These are phyloP conservation scores for Lepetodrilus schrolli DNA, from an alignment of 2,888 invertebrate species.

Conservation along the genomic window DNA sequence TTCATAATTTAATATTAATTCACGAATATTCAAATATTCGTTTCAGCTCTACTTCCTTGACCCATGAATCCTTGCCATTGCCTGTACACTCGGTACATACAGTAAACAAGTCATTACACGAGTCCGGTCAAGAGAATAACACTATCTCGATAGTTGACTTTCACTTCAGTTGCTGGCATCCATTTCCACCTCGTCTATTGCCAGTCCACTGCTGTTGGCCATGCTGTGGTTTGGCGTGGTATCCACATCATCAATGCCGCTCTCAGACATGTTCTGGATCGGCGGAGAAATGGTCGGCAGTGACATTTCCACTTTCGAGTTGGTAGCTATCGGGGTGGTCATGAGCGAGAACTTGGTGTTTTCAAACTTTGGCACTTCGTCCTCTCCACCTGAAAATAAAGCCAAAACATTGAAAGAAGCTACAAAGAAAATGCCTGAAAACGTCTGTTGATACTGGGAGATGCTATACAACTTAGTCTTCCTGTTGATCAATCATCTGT, in stretches of 20 bases:
- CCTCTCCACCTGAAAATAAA: not conserved
- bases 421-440: not conserved
- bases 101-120: no score
- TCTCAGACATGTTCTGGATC: not conserved
- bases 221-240: not conserved
- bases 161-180: slow-evolving; percentile 35
- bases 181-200: slow-evolving; percentile 50
- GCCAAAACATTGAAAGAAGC: not conserved
- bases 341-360: not conserved
- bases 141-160: not conserved
- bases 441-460: no score
- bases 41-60: no score
- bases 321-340: not conserved
- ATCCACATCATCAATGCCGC: not conserved
- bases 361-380: slow-evolving; percentile 11
- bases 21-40: no score
- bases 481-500: no score
- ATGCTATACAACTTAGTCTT: no score
- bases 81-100: no score
- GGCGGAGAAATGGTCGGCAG: not conserved
- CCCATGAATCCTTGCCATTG: no score
- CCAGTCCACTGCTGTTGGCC: slow-evolving; percentile 37
- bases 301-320: not conserved
- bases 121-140: no score
- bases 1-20: no score